A percentile compares a stretch with the other conserved stretches of the same genome.
phyloP scores from a whole-genome alignment of 2,797 vertebrate genomes.

The Distichodus sexfasciatus region DNA sequence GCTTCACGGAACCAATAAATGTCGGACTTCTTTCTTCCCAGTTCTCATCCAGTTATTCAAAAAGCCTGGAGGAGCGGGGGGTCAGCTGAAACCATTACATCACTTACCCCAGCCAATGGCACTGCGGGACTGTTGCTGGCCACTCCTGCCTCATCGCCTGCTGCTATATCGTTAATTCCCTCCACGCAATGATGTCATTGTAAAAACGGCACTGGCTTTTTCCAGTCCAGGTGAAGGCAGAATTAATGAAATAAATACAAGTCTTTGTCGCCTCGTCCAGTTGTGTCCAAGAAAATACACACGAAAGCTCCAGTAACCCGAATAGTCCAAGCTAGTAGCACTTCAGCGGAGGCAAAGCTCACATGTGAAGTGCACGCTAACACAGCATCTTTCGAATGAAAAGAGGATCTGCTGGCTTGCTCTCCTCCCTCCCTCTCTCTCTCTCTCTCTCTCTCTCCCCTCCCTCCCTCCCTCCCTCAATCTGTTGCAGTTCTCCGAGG shows the following conservation, averaged over 20 bases:
- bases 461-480: constrained; percentile 21
- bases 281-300: neutral
- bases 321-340: neutral
- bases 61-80: constrained; percentile 83
- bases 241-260: neutral
- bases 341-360: constrained; percentile 6
- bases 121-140: constrained; percentile 85
- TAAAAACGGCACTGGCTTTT: constrained; percentile 39
- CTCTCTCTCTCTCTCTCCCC: constrained; percentile 13
- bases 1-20: constrained; percentile 70
- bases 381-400: constrained; percentile 44
- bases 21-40: constrained; percentile 71
- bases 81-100: constrained; percentile 91
- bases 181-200: constrained; percentile 70
- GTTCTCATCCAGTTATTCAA: constrained; percentile 77
- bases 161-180: constrained; percentile 66
- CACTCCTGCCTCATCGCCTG: constrained; percentile 81
- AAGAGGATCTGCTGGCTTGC: constrained; percentile 53
- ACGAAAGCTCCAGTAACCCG: neutral
- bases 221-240: neutral
- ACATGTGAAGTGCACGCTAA: constrained; percentile 34
- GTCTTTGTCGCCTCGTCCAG: neutral
- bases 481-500: constrained; percentile 71
- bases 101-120: constrained; percentile 96
- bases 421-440: constrained; percentile 42